phyloP scores from a whole-genome alignment of 2,888 invertebrate species.

The Stenurella melanura region DNA sequence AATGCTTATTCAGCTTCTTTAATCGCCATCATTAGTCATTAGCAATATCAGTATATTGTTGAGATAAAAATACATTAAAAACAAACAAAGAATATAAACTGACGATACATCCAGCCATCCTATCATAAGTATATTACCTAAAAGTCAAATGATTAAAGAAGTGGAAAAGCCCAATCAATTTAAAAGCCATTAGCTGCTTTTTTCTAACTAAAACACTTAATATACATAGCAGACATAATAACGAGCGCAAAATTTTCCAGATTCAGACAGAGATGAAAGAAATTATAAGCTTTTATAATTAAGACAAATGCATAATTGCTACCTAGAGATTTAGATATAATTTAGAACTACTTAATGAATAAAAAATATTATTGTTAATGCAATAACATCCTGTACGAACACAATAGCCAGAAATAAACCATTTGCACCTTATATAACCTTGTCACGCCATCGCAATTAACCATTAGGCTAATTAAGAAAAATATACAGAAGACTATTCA shows the following conservation, averaged over 20 bases:
- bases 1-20: not conserved
- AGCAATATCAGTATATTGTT: too few relatives aligned
- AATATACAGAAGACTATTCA: not conserved
- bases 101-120: not conserved
- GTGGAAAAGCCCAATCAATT: not conserved
- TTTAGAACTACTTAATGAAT: conserved; percentile 2
- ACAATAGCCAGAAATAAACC: conserved; percentile 6
- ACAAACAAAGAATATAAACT: not conserved
- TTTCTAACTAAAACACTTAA: not conserved
- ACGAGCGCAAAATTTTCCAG: not conserved
- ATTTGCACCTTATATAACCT: conserved; percentile 28
- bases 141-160: not conserved
- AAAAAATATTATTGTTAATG: conserved; percentile 18
- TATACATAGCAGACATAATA: not conserved
- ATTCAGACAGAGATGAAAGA: not conserved
- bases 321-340: conserved; percentile 1
- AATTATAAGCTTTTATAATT: conserved; percentile 10
- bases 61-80: not conserved
- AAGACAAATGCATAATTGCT: conserved; percentile 18
- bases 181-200: not conserved
- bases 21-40: not conserved
- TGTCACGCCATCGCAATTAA: conserved; percentile 10
- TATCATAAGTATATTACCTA: not conserved
- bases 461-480: not conserved
- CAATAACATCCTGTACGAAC: conserved; percentile 7